phyloP scores from a whole-genome alignment of 92 coral and sea anemone species.

The Palythoa grandiflora region DNA sequence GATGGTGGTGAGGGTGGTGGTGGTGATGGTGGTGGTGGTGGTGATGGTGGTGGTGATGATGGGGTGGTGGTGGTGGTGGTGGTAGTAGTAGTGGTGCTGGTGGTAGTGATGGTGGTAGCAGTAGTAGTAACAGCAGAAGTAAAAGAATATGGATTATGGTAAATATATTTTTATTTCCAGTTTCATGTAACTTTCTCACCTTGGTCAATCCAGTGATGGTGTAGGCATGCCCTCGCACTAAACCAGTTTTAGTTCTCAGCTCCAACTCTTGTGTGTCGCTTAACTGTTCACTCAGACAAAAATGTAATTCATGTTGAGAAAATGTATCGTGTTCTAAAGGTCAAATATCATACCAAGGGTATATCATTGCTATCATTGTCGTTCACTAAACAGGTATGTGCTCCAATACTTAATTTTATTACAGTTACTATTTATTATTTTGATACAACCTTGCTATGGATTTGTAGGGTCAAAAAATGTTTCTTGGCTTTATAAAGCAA shows the following conservation, averaged over 20 bases:
- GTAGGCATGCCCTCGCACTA: conserved; percentile 34
- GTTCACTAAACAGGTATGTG: too few relatives aligned
- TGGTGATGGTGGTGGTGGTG: too few relatives aligned
- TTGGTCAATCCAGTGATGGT: conserved; percentile 38
- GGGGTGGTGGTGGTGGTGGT: too few relatives aligned
- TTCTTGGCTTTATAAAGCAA: too few relatives aligned
- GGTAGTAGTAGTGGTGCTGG: background rate
- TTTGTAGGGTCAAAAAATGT: too few relatives aligned
- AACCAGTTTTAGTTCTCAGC: background rate
- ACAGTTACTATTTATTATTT: too few relatives aligned
- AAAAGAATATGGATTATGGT: background rate
- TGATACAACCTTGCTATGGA: too few relatives aligned
- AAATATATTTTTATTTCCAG: background rate
- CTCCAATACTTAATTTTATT: too few relatives aligned
- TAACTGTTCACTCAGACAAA: background rate
- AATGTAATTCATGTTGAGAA: too few relatives aligned
- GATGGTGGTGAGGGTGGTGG: background rate
- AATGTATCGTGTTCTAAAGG: background rate
- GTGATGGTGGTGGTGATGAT: background rate
- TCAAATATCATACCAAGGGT: background rate
- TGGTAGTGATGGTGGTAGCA: background rate
- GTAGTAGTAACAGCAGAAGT: background rate
- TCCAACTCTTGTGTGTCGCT: background rate
- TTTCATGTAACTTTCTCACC: background rate
- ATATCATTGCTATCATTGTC: too few relatives aligned